Evolutionary conservation across 2,113 vertebrate genomes (phyloP).

Genomic region (Crypturellus undulatus): DNA sequence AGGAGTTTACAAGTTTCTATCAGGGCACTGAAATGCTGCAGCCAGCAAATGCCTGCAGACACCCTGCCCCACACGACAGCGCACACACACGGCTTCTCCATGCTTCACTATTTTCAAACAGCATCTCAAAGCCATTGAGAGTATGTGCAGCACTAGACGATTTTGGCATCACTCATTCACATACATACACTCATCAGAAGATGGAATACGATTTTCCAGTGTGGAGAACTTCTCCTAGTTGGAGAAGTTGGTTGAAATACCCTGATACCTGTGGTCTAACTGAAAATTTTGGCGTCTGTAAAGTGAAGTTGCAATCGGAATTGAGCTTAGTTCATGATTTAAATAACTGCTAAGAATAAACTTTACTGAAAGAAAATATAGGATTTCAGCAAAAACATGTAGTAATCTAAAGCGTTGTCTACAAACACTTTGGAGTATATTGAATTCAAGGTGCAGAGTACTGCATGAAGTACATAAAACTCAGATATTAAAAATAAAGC

Average conservation of each 20-base stretch:
- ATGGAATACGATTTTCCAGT: not conserved
- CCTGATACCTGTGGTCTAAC: not conserved
- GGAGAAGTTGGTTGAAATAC: not conserved
- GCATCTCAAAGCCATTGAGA: not conserved
- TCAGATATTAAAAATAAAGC: not conserved
- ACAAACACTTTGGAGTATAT: not conserved
- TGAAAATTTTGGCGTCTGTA: not conserved
- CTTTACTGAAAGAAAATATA: not conserved
- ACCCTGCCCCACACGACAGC: not conserved
- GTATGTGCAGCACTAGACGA: not conserved
- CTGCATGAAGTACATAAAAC: not conserved
- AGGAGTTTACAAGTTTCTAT: not conserved
- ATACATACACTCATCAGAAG: not conserved
- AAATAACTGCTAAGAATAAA: not conserved
- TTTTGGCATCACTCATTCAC: not conserved
- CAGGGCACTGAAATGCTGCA: not conserved
- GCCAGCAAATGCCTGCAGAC: not conserved
- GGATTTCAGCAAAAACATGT: too few relatives aligned
- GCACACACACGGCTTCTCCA: rapidly evolving
- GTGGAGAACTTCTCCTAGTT: not conserved
- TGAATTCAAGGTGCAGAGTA: not conserved
- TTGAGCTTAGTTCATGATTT: not conserved
- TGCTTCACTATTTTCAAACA: not conserved
- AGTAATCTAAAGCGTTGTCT: too few relatives aligned
- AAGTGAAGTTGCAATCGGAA: not conserved